Base-by-base conservation (phyloP, 2,797 vertebrate species). In the Pseudochaenichthys georgianus region DNA sequence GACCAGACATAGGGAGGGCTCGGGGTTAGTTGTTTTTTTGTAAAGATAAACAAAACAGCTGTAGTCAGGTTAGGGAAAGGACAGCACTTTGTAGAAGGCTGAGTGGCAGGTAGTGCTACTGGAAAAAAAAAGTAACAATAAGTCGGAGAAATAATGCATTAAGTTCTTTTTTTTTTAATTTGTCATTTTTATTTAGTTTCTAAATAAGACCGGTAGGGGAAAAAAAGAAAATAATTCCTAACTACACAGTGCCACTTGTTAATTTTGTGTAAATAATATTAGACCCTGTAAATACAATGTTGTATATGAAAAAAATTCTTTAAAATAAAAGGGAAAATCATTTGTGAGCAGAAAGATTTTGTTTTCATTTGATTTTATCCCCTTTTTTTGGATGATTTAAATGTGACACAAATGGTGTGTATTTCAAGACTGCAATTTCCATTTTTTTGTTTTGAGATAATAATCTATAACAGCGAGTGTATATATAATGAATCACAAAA, bases 241-340 rank as follows among this genome's bases (percentile, higher is more conserved):
- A 94, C 89, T 93, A 94, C 94, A 92, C 89, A 93, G 93, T 95
- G 93, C 94, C 94, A 94, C 94, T 94, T 95, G 93, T 94, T 94
- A 86, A 93, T 94, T 95, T 94, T 95, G 86, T 95, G 95, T 95
- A 95, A 93, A 96, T 95, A 93, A 92, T 90, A 92, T 86, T 94
- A 92, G 92, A 95, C 88, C 86, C 73, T 96, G 94, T 96, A 95
- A 94, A 96, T 95, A 95, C 91, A 92, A 94, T 94, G 94, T 94
- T 95, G 95, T 95, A 95, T 95, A 96, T 96, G 93, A 95, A 94
- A 94, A 93, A 93, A 95, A 93, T 93, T 89, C 90, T 95, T 95
- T 94, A 94, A 95, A 95, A 94, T 93, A 94, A 95, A 93, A 90
- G 83, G 87, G 90, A 93, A 92, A 93, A 94, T 93, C 88, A 89